Conservation (phyloP, 2,113 vertebrate species). For the Charina bottae region DNA sequence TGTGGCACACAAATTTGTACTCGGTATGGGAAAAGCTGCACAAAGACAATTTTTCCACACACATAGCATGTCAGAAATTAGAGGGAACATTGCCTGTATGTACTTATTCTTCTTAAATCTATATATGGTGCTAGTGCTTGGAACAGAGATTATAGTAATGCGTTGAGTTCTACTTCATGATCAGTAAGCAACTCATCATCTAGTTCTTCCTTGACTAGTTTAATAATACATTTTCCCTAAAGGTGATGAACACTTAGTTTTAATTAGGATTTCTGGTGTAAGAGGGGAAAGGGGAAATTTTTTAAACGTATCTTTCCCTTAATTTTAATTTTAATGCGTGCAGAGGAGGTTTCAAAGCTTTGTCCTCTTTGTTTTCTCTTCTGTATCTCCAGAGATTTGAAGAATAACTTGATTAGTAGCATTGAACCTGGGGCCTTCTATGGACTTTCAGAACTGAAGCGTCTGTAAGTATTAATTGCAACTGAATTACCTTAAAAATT, state of each 20-base stretch:
- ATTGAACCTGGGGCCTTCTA: conserved; percentile 84
- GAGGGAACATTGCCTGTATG: neutral
- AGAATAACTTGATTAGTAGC: conserved; percentile 86
- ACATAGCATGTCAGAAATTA: neutral
- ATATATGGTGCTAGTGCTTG: conserved; percentile 25
- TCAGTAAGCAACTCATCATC: conserved; percentile 36
- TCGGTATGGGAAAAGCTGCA: neutral
- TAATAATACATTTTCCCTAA: conserved; percentile 17
- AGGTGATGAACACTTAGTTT: conserved; percentile 5
- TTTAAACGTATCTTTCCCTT: neutral
- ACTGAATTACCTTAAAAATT: conserved; percentile 58
- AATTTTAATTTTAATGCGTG: conserved; percentile 1
- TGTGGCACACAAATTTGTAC: neutral
- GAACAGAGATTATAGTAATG: neutral
- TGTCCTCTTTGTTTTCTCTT: conserved; percentile 43
- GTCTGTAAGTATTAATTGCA: conserved; percentile 82
- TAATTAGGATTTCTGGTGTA: conserved; percentile 25
- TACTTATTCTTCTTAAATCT: conserved; percentile 21
- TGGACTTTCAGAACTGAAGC: conserved; percentile 81
- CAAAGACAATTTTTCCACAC: neutral
- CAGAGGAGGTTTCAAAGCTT: conserved; percentile 11
- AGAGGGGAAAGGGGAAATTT: neutral
- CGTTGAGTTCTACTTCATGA: conserved; percentile 27
- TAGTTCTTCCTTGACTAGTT: conserved; percentile 26
- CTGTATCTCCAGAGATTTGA: conserved; percentile 82